A percentile compares a stretch with the other conserved stretches of the same genome.
Evolutionary conservation across 2,888 invertebrate genomes (phyloP).

Genomic region (Micropterix aruncella): DNA sequence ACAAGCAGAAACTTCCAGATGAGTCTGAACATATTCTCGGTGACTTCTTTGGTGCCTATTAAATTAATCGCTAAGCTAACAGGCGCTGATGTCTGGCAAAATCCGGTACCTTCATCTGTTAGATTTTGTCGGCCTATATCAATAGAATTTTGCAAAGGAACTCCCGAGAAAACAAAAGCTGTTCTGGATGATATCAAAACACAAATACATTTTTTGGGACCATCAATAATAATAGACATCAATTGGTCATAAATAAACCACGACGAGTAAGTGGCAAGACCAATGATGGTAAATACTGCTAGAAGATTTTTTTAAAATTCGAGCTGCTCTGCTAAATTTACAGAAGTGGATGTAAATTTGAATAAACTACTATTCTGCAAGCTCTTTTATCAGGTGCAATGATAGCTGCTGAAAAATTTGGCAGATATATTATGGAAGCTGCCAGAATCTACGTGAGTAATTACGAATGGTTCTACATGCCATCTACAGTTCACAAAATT

Average conservation of each 20-base stretch:
- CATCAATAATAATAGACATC: not conserved
- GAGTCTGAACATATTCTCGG: not conserved
- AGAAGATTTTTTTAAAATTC: not conserved
- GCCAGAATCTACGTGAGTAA: too few species aligned
- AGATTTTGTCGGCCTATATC: not conserved
- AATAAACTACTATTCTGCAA: not conserved
- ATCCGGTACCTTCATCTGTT: not conserved
- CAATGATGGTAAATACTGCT: not conserved
- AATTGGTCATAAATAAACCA: not conserved
- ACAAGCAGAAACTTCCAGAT: not conserved
- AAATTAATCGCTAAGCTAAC: not conserved
- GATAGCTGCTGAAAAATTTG: not conserved
- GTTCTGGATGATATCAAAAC: not conserved
- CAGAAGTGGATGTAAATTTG: not conserved
- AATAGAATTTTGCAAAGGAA: not conserved
- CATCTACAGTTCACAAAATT: too few species aligned
- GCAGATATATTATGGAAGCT: not conserved
- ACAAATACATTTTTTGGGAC: not conserved
- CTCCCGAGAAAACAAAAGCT: not conserved
- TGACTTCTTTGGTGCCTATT: not conserved
- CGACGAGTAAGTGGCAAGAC: not conserved
- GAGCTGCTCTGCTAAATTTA: not conserved
- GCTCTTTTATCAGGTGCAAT: not conserved
- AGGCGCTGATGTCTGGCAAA: not conserved
- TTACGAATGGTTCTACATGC: too few species aligned